Conservation (phyloP, 1,140 invertebrate species). For the Myzus persicae region DNA sequence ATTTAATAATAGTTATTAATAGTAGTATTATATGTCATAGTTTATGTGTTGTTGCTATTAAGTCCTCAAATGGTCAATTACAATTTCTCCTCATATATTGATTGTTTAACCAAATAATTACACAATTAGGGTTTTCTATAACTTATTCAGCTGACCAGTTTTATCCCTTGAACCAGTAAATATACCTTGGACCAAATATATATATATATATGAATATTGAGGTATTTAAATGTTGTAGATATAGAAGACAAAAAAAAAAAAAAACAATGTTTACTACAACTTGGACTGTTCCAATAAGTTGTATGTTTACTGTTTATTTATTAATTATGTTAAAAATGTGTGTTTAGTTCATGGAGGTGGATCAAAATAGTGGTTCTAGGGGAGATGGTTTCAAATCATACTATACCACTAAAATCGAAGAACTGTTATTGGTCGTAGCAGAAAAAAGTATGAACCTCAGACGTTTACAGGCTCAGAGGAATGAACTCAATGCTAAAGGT, state of each 20-base stretch:
- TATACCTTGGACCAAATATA: background rate
- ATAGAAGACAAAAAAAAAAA: background rate
- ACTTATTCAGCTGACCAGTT: background rate
- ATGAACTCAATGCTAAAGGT: conserved; percentile 99
- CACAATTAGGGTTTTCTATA: background rate
- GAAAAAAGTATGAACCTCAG: conserved; percentile 98
- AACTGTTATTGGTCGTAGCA: conserved; percentile 91
- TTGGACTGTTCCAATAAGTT: background rate
- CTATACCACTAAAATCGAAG: conserved; percentile 97
- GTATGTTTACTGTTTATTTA: background rate
- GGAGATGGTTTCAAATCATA: conserved; percentile 89
- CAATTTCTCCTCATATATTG: background rate
- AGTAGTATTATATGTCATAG: too few species aligned
- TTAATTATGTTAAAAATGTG: background rate
- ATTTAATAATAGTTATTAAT: too few species aligned
- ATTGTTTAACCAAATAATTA: background rate
- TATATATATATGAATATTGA: background rate
- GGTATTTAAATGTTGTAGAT: background rate
- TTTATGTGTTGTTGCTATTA: background rate
- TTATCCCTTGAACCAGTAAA: background rate
- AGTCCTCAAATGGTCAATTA: background rate
- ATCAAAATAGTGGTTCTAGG: conserved; percentile 23
- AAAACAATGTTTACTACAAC: background rate
- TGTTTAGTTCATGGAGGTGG: conserved; percentile 53
- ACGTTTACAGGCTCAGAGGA: conserved; percentile 96